phyloP scores from a whole-genome alignment of 2,113 vertebrate species.

The Polypterus bichir region DNA sequence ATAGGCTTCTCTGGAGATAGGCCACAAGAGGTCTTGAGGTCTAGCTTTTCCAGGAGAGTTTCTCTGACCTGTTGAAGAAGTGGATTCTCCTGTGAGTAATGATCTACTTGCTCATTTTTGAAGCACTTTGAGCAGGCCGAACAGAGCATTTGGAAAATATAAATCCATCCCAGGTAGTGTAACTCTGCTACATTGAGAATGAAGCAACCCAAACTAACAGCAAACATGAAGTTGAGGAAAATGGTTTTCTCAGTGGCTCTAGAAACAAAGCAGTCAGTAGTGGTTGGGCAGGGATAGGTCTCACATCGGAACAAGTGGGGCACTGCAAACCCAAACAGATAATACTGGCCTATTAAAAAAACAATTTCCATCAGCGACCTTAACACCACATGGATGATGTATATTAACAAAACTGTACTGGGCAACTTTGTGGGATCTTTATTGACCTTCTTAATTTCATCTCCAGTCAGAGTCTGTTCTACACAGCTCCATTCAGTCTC shows the following conservation, averaged over 20 bases:
- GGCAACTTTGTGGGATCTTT: constrained; percentile 34
- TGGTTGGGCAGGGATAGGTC: constrained; percentile 39
- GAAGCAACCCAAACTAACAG: constrained; percentile 39
- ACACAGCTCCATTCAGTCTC: constrained; percentile 24
- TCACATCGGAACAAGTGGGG: constrained; percentile 38
- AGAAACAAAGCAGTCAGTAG: constrained; percentile 43
- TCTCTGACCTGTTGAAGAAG: constrained; percentile 41
- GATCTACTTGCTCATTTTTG: constrained; percentile 9
- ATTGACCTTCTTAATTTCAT: constrained; percentile 26
- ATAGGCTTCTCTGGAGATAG: constrained; percentile 21
- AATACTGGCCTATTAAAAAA: constrained; percentile 40
- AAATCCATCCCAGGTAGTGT: constrained; percentile 41
- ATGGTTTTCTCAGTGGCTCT: constrained; percentile 44
- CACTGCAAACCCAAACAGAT: constrained; percentile 45
- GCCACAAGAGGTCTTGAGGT: constrained; percentile 29
- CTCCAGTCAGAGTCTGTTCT: constrained; percentile 25
- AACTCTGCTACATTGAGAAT: constrained; percentile 42
- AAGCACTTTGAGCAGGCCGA: constrained; percentile 33
- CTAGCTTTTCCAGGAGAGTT: constrained; percentile 35
- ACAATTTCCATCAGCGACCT: constrained; percentile 37
- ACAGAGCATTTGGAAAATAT: constrained; percentile 36
- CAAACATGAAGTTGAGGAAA: constrained; percentile 48
- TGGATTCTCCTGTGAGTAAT: constrained; percentile 30
- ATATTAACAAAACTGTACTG: constrained; percentile 37
- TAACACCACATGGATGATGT: constrained; percentile 38